Base-by-base conservation (phyloP, 2,797 vertebrate genomes). In the Staurois parvus region DNA sequence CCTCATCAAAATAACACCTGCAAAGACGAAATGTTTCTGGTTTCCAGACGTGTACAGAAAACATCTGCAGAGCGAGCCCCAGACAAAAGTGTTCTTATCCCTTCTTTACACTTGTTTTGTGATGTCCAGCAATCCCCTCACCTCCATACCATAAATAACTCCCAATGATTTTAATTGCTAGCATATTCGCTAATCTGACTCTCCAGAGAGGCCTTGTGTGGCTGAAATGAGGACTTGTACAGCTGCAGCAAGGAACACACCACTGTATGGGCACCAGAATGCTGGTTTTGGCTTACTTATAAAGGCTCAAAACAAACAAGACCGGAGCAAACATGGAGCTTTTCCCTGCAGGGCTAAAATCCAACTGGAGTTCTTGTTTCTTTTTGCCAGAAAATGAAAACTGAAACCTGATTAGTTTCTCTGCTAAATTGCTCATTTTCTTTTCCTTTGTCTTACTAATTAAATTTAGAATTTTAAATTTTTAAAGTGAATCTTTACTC, bases 131-230 rank as follows among this genome's bases (percentile, higher is more conserved):
- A 91, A 92, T 91, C 90, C 90, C 89, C 92, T 93, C 93, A 92
- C 92, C 93, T 92, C 93, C 91, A 90, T 1, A 3, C 91, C 92
- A 88, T 95, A 94, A 95, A 94, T 94, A 95, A 95, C 93, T 92
- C 92, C 90, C 92, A 94, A 94, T 95, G 94, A 94, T 89, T 92
- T 94, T 95, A 95, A 95, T 94, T 94, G 94, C 94, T 94, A 94
- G 92, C 94, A 94, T 94, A 95, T 94, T 95, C 94, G 90, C 94
- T 93, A 95, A 91, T 92, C 88, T 87, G 88, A 81, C 89, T 90
- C 90, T 88, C 86, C 72, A 79, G 79, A 84, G 85, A 89, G 82
- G 88, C 88, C 75, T 82, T 87, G 70, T 52, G 73, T 40, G 68
- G 67, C 42, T 67, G 52, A 67, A 64, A 34, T 59, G 17, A 66